phyloP scores from a whole-genome alignment of 2,797 vertebrate genomes.

The Caiman crocodilus region DNA sequence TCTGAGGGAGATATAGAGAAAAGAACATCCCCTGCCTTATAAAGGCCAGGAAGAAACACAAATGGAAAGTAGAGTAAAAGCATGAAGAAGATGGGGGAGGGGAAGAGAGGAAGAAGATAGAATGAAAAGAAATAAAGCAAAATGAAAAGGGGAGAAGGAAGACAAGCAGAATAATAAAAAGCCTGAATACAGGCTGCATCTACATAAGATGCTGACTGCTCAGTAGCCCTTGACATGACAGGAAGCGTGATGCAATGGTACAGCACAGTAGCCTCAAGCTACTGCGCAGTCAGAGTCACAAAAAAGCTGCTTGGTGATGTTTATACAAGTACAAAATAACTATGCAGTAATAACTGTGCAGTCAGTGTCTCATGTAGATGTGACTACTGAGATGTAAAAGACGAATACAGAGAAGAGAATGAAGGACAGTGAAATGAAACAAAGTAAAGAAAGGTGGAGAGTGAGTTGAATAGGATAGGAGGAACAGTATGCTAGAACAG shows the following conservation, averaged over 20 bases:
- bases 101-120: not conserved
- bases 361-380: not conserved
- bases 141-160: not conserved
- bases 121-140: not conserved
- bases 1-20: not conserved
- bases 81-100: rapidly evolving
- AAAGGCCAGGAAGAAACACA: not conserved
- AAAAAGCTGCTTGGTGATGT: too few relatives aligned
- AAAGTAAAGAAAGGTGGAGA: not conserved
- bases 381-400: not conserved
- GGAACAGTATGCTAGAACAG: not conserved
- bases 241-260: too few relatives aligned
- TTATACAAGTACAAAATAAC: too few relatives aligned
- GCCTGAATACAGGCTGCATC: too few relatives aligned
- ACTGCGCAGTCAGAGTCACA: too few relatives aligned
- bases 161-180: not conserved
- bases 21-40: not conserved
- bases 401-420: not conserved
- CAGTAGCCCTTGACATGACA: too few relatives aligned
- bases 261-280: too few relatives aligned
- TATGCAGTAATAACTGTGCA: too few relatives aligned
- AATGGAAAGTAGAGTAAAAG: not conserved
- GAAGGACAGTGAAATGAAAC: not conserved
- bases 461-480: not conserved
- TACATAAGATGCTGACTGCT: too few relatives aligned